Conservation (phyloP, 2,113 vertebrate species). For the Scytalopus superciliaris region DNA sequence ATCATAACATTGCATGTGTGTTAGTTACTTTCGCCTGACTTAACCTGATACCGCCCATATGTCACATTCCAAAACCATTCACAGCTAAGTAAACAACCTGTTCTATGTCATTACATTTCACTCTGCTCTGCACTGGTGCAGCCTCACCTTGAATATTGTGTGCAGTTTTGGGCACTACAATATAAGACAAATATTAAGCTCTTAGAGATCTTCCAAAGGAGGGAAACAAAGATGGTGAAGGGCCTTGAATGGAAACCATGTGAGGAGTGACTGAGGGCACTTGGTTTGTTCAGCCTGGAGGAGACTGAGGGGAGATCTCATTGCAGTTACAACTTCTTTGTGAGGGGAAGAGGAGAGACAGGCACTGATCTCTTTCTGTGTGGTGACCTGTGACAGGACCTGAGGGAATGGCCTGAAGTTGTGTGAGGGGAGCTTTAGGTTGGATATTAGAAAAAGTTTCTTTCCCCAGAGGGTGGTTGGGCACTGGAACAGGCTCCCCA, state of each 20-base stretch:
- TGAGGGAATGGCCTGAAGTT: neutral
- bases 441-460: neutral
- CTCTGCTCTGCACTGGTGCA: neutral
- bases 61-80: neutral
- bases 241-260: neutral
- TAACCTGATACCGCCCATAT: fast-evolving
- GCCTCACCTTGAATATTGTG: neutral
- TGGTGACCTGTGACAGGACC: neutral
- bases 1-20: no score
- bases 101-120: neutral
- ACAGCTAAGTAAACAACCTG: neutral
- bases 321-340: neutral
- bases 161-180: neutral
- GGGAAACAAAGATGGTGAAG: neutral
- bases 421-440: neutral
- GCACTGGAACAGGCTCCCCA: neutral
- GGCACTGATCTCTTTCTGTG: neutral
- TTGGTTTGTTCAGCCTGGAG: neutral
- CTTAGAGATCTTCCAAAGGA: neutral
- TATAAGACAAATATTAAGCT: neutral
- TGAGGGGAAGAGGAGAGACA: neutral
- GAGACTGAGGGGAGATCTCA: neutral
- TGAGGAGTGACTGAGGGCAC: neutral
- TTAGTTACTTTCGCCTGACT: neutral
- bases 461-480: no score